Conservation (phyloP, 2,888 invertebrate genomes). For the Cephus spinipes region DNA sequence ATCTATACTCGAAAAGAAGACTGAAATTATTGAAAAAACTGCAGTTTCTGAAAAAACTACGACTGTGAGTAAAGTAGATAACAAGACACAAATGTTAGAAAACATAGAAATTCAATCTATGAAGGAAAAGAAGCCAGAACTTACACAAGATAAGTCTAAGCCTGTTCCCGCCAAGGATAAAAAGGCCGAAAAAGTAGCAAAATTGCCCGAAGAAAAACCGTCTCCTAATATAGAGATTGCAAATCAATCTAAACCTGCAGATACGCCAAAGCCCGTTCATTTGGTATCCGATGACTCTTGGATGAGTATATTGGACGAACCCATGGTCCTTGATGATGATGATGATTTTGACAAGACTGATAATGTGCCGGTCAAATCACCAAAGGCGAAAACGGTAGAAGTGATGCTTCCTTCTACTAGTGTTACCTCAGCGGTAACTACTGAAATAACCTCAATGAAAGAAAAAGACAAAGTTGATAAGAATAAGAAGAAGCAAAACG, state of each 20-base stretch:
- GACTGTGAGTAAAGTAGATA: background rate
- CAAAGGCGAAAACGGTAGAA: background rate
- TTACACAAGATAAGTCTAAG: background rate
- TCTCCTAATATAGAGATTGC: background rate
- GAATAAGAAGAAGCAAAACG: constrained; percentile 12
- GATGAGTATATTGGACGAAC: constrained; percentile 53
- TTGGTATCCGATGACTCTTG: constrained; percentile 44
- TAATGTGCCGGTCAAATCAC: background rate
- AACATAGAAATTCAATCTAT: background rate
- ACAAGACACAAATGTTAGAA: background rate
- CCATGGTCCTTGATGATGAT: constrained; percentile 48
- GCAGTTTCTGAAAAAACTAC: background rate
- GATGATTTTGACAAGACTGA: constrained; percentile 27
- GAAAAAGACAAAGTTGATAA: background rate
- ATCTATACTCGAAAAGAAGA: no score
- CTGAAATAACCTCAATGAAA: background rate
- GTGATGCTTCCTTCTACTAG: background rate
- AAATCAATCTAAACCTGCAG: constrained; percentile 2
- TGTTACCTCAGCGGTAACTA: background rate
- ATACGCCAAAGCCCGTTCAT: constrained; percentile 20
- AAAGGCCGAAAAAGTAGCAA: background rate
- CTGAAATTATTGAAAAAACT: background rate
- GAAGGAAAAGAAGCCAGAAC: background rate
- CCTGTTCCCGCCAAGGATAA: background rate
- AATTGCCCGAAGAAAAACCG: background rate